Evolutionary conservation across 1,140 invertebrate genomes (phyloP).

Genomic region (Anthonomus grandis): DNA sequence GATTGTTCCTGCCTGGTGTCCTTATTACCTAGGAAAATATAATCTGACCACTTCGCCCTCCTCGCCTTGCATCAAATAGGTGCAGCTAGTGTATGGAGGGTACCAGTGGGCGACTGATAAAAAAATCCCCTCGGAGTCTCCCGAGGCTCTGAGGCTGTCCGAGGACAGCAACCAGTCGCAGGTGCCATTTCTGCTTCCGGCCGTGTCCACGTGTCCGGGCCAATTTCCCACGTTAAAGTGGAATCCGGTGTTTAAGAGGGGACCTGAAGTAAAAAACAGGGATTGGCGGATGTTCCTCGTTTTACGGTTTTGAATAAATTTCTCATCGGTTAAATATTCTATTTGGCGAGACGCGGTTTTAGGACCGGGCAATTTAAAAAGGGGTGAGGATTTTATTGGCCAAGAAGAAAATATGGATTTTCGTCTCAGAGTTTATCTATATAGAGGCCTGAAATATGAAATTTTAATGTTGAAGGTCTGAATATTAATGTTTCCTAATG

Average conservation of each 20-base stretch:
- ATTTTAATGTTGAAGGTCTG: no score
- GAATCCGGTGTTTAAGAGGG: conserved; percentile 84
- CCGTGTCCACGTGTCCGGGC: conserved; percentile 85
- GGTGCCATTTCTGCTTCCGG: conserved; percentile 76
- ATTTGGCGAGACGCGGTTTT: no score
- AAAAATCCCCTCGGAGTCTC: conserved; percentile 81
- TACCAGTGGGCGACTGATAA: conserved; percentile 90
- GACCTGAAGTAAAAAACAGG: conserved; percentile 64
- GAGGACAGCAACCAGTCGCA: conserved; percentile 85
- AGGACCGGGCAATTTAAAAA: no score
- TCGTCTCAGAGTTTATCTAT: no score
- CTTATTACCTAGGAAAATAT: conserved; percentile 80
- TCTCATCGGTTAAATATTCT: no score
- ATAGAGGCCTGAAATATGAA: no score
- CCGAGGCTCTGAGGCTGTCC: conserved; percentile 68
- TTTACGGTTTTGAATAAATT: no score
- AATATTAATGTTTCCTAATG: no score
- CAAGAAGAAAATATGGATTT: no score
- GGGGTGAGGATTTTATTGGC: no score
- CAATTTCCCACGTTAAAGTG: conserved; percentile 92
- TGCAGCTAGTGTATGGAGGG: conserved; percentile 85
- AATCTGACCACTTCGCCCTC: conserved; percentile 80
- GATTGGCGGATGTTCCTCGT: no score
- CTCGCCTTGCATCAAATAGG: conserved; percentile 80
- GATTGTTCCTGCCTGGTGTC: neutral